phyloP scores from a whole-genome alignment of 2,888 invertebrate genomes.

The Hesperia comma region DNA sequence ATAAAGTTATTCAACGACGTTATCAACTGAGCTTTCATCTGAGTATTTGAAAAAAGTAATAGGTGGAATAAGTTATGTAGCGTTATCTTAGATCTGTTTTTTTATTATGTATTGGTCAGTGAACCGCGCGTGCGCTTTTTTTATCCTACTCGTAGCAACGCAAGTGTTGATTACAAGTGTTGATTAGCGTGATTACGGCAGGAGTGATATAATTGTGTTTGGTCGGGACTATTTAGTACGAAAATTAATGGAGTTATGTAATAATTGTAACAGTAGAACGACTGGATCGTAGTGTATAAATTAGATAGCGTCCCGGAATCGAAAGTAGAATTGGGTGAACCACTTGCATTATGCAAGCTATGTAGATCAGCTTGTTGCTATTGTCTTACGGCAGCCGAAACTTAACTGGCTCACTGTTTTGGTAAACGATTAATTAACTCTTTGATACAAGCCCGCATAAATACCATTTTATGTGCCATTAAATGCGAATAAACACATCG shows the following conservation, averaged over 20 bases:
- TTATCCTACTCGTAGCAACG: slow-evolving; percentile 32
- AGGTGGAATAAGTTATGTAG: neutral
- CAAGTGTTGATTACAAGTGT: slow-evolving; percentile 30
- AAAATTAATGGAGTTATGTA: slow-evolving; percentile 44
- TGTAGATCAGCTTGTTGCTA: slow-evolving; percentile 72
- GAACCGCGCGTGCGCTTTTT: slow-evolving; percentile 19
- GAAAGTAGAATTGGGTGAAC: slow-evolving; percentile 56
- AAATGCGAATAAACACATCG: neutral
- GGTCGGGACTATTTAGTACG: slow-evolving; percentile 45
- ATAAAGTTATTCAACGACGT: slow-evolving; percentile 16
- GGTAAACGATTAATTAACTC: slow-evolving; percentile 49
- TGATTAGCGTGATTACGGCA: slow-evolving; percentile 47
- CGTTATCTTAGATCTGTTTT: slow-evolving; percentile 1
- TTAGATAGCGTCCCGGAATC: slow-evolving; percentile 68
- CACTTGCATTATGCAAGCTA: slow-evolving; percentile 75
- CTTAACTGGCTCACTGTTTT: slow-evolving; percentile 61
- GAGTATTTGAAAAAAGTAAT: slow-evolving; percentile 31
- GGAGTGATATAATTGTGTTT: slow-evolving; percentile 42
- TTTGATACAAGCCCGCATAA: slow-evolving; percentile 45
- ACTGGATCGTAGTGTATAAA: slow-evolving; percentile 42
- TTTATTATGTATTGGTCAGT: slow-evolving; percentile 15
- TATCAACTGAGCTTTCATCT: slow-evolving; percentile 24
- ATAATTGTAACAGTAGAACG: slow-evolving; percentile 44
- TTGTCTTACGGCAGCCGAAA: slow-evolving; percentile 70
- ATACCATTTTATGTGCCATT: slow-evolving; percentile 5